Evolutionary conservation across 2,888 invertebrate genomes (phyloP).

Genomic region (Ichneumoninae sp.): DNA sequence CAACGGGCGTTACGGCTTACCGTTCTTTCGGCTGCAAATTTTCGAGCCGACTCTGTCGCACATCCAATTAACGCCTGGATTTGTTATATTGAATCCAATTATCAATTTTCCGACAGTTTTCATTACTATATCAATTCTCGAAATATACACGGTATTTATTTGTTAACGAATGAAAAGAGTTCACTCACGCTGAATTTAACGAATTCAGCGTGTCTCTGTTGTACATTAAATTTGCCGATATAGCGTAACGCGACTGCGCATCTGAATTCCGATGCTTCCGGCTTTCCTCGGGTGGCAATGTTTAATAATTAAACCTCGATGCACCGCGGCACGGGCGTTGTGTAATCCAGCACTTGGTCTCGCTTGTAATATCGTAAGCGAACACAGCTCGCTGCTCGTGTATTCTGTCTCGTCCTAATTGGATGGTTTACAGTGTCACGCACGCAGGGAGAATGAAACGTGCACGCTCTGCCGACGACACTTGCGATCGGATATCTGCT

Average conservation of each 20-base stretch:
- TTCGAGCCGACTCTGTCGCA: background rate
- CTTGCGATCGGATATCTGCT: too few relatives aligned
- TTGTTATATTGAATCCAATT: background rate
- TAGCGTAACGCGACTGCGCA: background rate
- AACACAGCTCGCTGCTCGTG: background rate
- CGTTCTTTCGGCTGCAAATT: background rate
- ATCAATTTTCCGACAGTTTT: background rate
- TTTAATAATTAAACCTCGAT: slow-evolving; percentile 29
- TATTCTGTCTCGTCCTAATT: slow-evolving; percentile 62
- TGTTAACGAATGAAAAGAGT: background rate
- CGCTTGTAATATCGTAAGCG: slow-evolving; percentile 34
- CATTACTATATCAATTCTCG: background rate
- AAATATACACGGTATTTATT: background rate
- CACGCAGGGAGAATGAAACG: slow-evolving; percentile 28
- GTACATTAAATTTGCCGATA: too few relatives aligned
- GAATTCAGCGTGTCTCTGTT: background rate
- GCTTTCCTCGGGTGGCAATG: slow-evolving; percentile 6
- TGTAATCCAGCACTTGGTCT: slow-evolving; percentile 37
- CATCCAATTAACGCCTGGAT: background rate
- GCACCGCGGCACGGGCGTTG: slow-evolving; percentile 10
- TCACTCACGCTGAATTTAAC: slow-evolving; percentile 1
- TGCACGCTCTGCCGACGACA: slow-evolving; percentile 6
- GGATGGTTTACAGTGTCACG: slow-evolving; percentile 70
- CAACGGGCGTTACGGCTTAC: background rate
- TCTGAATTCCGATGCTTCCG: background rate